Evolutionary conservation across 2,797 vertebrate species (phyloP), one percentile per base, ranked within the genome.

Genomic region (Cheirogaleus major): DNA sequence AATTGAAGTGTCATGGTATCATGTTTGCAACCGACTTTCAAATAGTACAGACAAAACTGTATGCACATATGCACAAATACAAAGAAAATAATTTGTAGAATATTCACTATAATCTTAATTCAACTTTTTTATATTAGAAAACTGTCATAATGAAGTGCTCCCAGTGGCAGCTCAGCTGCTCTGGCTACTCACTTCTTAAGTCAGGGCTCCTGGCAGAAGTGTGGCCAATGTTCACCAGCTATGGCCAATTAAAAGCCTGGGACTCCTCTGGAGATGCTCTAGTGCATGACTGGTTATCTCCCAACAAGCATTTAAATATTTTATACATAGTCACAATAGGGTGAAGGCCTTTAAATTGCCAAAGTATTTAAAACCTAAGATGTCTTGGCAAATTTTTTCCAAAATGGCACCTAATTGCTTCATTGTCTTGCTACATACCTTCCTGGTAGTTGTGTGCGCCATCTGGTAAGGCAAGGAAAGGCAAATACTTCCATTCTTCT

Each of bases 401-500:
- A 84, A 59, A 55, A 69, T 1, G 32, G 17, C 7, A 80, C 57
- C 25, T 59, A 45, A 93, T 41, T 45, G 38, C 3, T 72, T 69
- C 48, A 55, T 5, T 41, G 10, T 75, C 32, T 61, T 32, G 2
- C 65, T 61, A 92, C 98, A 72, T 98, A 99, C 99, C 99, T 98
- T 99, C 99, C 96, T 99, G 99, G 97, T 99, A 99, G 98, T 99
- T 99, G 98, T 99, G 99, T 1, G 99, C 99, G 0, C 99, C 99
- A n/a, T 99, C 99, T 0, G 99, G 99, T 38, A 99, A 98, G 25
- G 99, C 99, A 5, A 99, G 99, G 98, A 99, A 99, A 0, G 99
- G 99, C 89, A 99, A 98, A 87, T 99, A 99, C 96, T 99, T 99
- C 99, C 99, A 99, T 95, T 99, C 99, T 41, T 99, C 99, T 4